These are phyloP conservation scores for Drosophila pandora DNA, from an alignment of 1,140 invertebrate genomes.

Conservation along the genomic window DNA sequence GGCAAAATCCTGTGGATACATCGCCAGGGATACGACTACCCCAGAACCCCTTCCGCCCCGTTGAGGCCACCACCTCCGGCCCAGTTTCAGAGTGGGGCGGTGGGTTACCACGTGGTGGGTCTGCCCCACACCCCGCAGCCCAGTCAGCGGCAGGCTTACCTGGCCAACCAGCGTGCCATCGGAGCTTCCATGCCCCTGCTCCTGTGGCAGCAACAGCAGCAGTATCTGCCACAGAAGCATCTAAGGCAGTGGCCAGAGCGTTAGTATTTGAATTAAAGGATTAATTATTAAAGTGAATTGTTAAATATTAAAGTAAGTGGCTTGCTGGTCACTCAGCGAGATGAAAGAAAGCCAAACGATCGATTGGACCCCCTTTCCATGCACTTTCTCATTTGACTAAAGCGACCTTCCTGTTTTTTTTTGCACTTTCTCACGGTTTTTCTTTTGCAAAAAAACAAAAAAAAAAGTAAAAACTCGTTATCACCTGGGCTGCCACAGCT, in stretches of 20 bases:
- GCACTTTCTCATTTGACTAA: constrained; percentile 74
- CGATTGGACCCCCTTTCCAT: constrained; percentile 16
- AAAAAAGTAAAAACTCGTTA: constrained; percentile 67
- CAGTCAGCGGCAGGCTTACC: constrained; percentile 60
- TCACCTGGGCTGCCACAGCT: constrained; percentile 31
- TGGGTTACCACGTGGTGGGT: constrained; percentile 66
- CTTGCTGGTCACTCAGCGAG: not conserved
- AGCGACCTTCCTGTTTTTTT: constrained; percentile 59
- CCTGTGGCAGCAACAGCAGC: constrained; percentile 56
- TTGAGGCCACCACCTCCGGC: constrained; percentile 41
- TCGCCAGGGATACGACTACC: constrained; percentile 36
- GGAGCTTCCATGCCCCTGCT: constrained; percentile 74
- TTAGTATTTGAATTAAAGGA: constrained; percentile 49
- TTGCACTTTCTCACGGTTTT: constrained; percentile 73
- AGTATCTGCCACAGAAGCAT: constrained; percentile 35
- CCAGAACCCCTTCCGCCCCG: constrained; percentile 19
- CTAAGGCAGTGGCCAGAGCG: constrained; percentile 39
- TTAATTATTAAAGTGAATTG: too few relatives aligned
- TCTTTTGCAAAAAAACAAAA: constrained; percentile 17
- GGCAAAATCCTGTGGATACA: constrained; percentile 79
- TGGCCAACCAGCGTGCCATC: constrained; percentile 77
- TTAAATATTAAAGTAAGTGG: not conserved
- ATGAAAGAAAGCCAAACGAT: constrained; percentile 45
- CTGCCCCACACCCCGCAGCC: constrained; percentile 77
- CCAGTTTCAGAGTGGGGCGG: constrained; percentile 21